A percentile compares a stretch with the other conserved stretches of the same genome.
phyloP scores from a whole-genome alignment of 2,113 vertebrate species.

The Callorhinus ursinus region DNA sequence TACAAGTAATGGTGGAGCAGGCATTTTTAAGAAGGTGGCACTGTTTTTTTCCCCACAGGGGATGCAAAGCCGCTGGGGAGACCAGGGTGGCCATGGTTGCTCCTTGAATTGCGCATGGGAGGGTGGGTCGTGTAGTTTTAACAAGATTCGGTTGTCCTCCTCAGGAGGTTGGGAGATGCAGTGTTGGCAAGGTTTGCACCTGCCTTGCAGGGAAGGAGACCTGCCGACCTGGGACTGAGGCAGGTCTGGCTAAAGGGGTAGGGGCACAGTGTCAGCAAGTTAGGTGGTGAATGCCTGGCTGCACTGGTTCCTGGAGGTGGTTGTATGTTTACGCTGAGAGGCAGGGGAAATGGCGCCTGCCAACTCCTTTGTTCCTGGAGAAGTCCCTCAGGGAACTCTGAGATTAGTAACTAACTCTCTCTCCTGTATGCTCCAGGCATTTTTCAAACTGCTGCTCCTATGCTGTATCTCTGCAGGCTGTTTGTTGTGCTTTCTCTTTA shows the following conservation, averaged over 20 bases:
- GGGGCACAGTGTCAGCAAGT: not conserved
- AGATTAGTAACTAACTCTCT: not conserved
- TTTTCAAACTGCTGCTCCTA: not conserved
- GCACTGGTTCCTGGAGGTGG: not conserved
- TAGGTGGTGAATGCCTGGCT: not conserved
- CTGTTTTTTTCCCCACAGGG: not conserved
- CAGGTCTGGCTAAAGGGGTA: not conserved
- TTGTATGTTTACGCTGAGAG: not conserved
- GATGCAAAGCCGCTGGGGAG: not conserved
- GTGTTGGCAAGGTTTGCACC: not conserved
- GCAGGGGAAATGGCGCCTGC: not conserved
- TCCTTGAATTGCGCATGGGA: not conserved
- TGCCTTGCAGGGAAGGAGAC: not conserved
- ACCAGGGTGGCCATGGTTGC: not conserved
- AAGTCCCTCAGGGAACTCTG: not conserved
- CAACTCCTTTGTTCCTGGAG: not conserved
- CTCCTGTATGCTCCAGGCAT: not conserved
- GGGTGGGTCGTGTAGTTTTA: not conserved
- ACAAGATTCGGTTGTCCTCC: not conserved
- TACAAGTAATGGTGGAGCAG: not conserved
- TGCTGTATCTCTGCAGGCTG: not conserved
- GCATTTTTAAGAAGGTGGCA: not conserved
- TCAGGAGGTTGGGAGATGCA: not conserved
- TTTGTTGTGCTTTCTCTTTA: not conserved
- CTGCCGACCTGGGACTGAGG: not conserved